Base-by-base conservation (phyloP, 1,140 invertebrate species). In the Drosophila tristis region DNA sequence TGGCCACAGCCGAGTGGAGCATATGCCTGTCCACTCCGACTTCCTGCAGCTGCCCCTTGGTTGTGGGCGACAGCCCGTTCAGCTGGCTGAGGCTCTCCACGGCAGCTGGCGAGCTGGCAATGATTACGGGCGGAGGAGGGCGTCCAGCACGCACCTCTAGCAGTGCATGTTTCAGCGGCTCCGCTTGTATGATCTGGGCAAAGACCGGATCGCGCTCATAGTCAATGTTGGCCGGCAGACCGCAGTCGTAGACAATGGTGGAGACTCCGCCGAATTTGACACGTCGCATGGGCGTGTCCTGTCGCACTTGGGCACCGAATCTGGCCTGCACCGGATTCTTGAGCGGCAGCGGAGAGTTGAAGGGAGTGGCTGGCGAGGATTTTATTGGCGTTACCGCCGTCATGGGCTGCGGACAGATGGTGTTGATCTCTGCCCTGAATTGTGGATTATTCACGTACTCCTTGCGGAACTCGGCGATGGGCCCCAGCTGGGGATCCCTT, bases 1-100 rank as follows among this genome's bases (percentile, higher is more conserved):
- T 94, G 78, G 94, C 93, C 4, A 94, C 93, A 0, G 93, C 93
- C 77, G 93, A 94, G 59, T 94, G 94, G 13, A 94, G 92, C 78
- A 93, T 92, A 57, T 93, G 92, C 23, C 91, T 93, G 70, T 94
- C 93, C 8, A 94, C 93, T 4, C 91, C 92, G 90, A 94, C 93
- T 0, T 92, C 75, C 45, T 93, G 91, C 0, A 94, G 80, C 74
- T 94, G 94, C 16, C 93, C 92, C 76, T 93, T 93, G 1, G 93
- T 93, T 35, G 92, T 68, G 0, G 91, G 87, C 49, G 92, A 92
- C 0, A 94, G 72, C 29, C 93, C 92, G 1, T 92, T 92, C 9
- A 80, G 42, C 8, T 87, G 76, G 7, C 59, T 62, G 0, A 89
- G 64, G 49, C 59, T 90, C 0, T 58, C 72, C 8, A 78, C 77